A percentile compares a stretch with the other conserved stretches of the same genome.
phyloP scores from a whole-genome alignment of 1,140 invertebrate species.

The Latrodectus geometricus region DNA sequence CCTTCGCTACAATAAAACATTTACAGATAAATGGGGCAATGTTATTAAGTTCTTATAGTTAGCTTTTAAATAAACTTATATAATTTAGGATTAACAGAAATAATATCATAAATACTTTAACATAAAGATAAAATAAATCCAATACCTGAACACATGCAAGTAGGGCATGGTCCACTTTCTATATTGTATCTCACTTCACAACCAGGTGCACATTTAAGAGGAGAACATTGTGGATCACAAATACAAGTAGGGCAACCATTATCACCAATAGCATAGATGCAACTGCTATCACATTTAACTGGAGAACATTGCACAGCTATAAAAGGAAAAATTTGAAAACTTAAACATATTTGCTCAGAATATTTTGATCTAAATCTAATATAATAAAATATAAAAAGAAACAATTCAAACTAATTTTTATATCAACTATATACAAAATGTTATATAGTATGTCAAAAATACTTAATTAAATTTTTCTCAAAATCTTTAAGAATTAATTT shows the following conservation, averaged over 20 bases:
- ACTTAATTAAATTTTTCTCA: too few species aligned
- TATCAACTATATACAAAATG: too few species aligned
- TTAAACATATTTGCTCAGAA: too few species aligned
- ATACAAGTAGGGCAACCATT: constrained; percentile 24
- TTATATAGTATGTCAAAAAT: too few species aligned
- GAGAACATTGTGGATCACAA: constrained; percentile 13
- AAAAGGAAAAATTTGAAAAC: not conserved
- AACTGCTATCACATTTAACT: constrained; percentile 1
- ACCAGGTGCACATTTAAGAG: constrained; percentile 6
- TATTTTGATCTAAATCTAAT: too few species aligned
- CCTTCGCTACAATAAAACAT: too few species aligned
- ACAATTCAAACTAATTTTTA: too few species aligned
- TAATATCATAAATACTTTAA: not conserved
- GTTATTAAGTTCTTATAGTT: too few species aligned
- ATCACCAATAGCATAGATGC: not conserved
- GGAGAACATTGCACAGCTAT: constrained; percentile 1
- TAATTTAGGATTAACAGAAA: not conserved
- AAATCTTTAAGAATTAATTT: too few species aligned
- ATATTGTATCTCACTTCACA: not conserved
- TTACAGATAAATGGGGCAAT: too few species aligned
- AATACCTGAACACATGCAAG: not conserved
- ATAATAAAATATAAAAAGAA: too few species aligned
- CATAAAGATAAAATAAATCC: not conserved
- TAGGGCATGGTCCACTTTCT: not conserved
- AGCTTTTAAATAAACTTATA: not conserved